These are phyloP conservation scores for Caradrina clavipalpis DNA, from an alignment of 2,888 invertebrate genomes.

Conservation along the genomic window DNA sequence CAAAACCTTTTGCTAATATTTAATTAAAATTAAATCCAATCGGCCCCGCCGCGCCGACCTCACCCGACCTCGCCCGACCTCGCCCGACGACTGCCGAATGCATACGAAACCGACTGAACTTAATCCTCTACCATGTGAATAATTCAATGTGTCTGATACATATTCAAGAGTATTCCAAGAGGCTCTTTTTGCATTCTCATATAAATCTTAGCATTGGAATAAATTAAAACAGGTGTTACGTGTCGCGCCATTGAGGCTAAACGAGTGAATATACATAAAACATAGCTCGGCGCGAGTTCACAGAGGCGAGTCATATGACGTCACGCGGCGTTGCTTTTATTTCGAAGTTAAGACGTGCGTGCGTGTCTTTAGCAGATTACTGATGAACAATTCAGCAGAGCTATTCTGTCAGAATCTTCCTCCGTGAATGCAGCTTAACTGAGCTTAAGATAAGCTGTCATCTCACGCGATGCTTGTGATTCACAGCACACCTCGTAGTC, in stretches of 20 bases:
- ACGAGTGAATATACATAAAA: constrained; percentile 40
- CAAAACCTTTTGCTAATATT: too few relatives aligned
- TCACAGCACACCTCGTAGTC: too few relatives aligned
- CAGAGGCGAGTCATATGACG: constrained; percentile 3
- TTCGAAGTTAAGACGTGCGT: constrained; percentile 19
- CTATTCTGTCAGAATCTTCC: neutral
- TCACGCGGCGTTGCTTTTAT: constrained; percentile 19
- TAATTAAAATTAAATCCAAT: neutral
- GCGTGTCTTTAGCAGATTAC: constrained; percentile 1
- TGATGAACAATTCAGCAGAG: neutral
- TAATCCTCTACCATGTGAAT: constrained; percentile 54
- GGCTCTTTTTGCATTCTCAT: constrained; percentile 57
- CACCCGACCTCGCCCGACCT: constrained; percentile 14
- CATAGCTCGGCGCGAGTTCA: constrained; percentile 24
- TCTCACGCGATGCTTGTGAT: too few relatives aligned
- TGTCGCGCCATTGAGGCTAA: constrained; percentile 31
- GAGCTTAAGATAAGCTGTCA: too few relatives aligned
- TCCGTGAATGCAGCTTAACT: too few relatives aligned
- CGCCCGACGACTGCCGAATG: constrained; percentile 26
- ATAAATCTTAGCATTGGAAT: constrained; percentile 55
- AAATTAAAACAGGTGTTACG: constrained; percentile 55
- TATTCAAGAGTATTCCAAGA: constrained; percentile 54
- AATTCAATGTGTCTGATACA: constrained; percentile 54
- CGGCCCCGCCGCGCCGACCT: neutral
- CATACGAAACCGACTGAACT: constrained; percentile 34